Base-by-base conservation (phyloP, 2,797 vertebrate genomes). In the Peromyscus aztecus region DNA sequence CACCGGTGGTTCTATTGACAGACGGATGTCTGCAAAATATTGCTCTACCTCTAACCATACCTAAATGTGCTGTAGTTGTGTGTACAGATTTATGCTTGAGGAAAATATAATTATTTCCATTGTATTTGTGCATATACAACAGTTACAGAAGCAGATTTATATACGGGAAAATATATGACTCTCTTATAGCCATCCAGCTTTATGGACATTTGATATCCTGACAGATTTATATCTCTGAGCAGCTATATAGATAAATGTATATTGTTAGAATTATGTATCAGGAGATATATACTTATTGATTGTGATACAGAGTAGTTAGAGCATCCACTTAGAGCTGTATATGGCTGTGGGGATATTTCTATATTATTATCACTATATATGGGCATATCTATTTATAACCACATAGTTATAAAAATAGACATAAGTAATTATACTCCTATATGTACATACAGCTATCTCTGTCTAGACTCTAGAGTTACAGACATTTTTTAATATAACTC, bases 191-290 rank as follows among this genome's bases (percentile, higher is more conserved):
- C 91, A 95, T 96, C 95, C 81, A 78, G 96, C 89, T 97, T 97
- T 96, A 97, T 97, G 97, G 95, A 96, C 97, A 96, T 97, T 98
- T 98, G 98, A 95, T 97, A 96, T 93, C 67, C 94, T 97, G 98
- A 97, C 97, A 98, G 97, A 97, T 98, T 98, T 97, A 98, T 97
- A 88, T 89, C 95, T 97, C 80, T 24, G 86, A 96, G 91, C 57
- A 97, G 95, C 97, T 95, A 95, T 97, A 97, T 97, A 98, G 97
- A 98, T 98, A 98, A 98, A 98, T 97, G 94, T 96, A 93, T 97
- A 97, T 94, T 34, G 2, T 93, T 95, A 96, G 95, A 97, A 98
- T 98, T 98, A 97, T 96, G 91, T 95, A 97, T 91, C 97, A 94
- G 83, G 95, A 97, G 97, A 98, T 96, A 98, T 94, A 97, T 91